These are phyloP conservation scores for Rotaria macrura DNA, from an alignment of 2,888 invertebrate species.

Conservation along the genomic window DNA sequence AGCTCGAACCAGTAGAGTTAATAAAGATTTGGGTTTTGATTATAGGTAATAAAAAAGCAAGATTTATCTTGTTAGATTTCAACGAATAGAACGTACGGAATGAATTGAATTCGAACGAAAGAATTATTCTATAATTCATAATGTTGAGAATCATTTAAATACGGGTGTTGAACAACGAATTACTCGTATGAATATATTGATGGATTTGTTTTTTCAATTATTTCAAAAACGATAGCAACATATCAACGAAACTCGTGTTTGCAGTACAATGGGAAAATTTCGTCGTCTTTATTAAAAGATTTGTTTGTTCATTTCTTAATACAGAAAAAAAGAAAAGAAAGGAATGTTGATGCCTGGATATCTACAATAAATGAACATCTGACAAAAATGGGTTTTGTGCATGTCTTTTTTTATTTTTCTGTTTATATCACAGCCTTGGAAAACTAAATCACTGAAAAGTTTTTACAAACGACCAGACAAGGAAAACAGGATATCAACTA, in stretches of 20 bases:
- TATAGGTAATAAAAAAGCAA: too few species aligned
- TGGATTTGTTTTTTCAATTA: conserved; percentile 96
- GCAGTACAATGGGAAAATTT: conserved; percentile 95
- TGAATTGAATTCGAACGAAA: too few species aligned
- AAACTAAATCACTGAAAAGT: neutral
- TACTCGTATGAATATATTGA: conserved; percentile 85
- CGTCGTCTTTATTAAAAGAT: conserved; percentile 79
- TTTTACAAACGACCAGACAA: neutral
- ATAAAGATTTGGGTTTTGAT: too few species aligned
- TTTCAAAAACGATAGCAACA: conserved; percentile 99
- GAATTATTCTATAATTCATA: too few species aligned
- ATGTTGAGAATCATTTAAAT: conserved; percentile 90
- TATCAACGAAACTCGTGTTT: conserved; percentile 90
- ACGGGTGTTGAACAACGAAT: conserved; percentile 92
- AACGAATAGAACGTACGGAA: too few species aligned
- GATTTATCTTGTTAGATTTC: too few species aligned
- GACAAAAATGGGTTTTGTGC: neutral
- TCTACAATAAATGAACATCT: neutral
- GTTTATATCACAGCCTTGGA: neutral
- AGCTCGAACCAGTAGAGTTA: too few species aligned
- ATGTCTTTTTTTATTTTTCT: neutral
- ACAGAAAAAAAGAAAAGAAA: neutral
- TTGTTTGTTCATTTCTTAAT: neutral
- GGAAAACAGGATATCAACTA: neutral
- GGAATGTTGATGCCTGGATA: neutral